phyloP scores from a whole-genome alignment of 2,113 vertebrate species.

The Lepus timidus region DNA sequence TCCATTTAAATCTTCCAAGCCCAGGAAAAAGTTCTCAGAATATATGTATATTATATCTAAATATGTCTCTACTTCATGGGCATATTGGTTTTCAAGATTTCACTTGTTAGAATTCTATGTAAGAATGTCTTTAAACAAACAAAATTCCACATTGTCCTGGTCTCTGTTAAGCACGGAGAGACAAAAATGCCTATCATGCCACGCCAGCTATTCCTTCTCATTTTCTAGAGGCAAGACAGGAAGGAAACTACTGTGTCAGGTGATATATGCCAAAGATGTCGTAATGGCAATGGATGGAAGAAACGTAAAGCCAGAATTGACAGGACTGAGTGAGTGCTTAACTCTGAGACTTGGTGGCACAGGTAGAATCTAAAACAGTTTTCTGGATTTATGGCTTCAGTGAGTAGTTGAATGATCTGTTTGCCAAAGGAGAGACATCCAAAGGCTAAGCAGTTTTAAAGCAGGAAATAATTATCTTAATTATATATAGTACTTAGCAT shows the following conservation, averaged over 20 bases:
- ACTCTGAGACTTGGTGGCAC: neutral
- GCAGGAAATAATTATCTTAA: neutral
- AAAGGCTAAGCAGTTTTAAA: neutral
- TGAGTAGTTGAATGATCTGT: neutral
- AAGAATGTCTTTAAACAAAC: neutral
- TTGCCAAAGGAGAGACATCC: neutral
- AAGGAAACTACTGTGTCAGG: neutral
- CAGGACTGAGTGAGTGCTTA: neutral
- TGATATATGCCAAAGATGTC: neutral
- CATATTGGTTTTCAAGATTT: slow-evolving; percentile 37
- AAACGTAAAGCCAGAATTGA: neutral
- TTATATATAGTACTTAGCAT: neutral
- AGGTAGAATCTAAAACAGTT: neutral
- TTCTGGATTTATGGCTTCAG: neutral
- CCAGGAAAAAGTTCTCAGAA: neutral
- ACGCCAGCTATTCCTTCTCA: neutral
- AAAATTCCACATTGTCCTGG: neutral
- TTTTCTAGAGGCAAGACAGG: neutral
- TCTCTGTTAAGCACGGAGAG: neutral
- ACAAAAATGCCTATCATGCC: neutral
- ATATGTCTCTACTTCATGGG: neutral
- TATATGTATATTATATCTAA: neutral
- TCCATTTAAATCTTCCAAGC: neutral
- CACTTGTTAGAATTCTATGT: neutral
- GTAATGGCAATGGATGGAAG: neutral